Conservation (phyloP, 2,113 vertebrate genomes). For the Arenaria interpres region DNA sequence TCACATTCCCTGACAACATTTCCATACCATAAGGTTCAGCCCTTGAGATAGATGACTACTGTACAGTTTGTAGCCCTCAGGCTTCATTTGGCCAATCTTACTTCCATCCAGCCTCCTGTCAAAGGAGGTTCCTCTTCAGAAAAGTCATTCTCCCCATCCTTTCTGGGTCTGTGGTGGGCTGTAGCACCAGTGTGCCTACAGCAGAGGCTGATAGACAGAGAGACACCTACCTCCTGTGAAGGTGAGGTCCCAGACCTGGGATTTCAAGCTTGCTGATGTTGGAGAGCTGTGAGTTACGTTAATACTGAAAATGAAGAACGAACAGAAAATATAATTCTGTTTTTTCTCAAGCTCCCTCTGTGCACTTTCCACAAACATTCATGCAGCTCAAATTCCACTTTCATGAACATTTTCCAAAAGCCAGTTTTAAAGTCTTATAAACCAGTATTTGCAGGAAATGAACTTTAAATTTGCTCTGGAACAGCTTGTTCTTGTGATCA, state of each 20-base stretch:
- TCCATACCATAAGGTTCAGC: background rate
- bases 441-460: conserved; percentile 10
- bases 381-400: background rate
- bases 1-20: background rate
- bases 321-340: background rate
- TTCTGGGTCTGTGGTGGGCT: background rate
- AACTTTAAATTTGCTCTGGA: conserved; percentile 26
- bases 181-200: background rate
- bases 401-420: background rate
- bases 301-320: background rate
- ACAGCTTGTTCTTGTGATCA: background rate
- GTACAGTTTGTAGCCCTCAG: background rate
- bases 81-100: background rate
- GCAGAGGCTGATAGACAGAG: background rate
- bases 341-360: background rate
- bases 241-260: no score
- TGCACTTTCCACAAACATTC: background rate
- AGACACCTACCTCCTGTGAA: background rate
- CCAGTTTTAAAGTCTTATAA: conserved; percentile 6
- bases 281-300: background rate
- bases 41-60: background rate
- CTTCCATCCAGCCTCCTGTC: background rate
- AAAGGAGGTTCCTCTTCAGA: background rate
- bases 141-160: background rate
- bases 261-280: background rate